Base-by-base conservation (phyloP, 1,140 invertebrate genomes). In the Megalopta genalis region DNA sequence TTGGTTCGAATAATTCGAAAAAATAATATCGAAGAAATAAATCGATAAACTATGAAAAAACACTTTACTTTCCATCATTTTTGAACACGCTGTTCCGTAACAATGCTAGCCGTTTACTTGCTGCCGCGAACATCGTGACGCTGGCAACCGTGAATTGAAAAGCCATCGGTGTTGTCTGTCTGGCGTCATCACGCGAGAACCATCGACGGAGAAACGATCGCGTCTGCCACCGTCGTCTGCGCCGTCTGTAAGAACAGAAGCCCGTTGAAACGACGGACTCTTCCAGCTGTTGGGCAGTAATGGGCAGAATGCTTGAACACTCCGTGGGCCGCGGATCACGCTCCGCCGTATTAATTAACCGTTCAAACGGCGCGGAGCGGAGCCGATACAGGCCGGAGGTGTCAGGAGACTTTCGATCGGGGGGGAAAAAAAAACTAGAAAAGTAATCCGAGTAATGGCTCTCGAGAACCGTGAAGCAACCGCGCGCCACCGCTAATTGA, bases 371-470 rank as follows among this genome's bases (percentile, higher is more conserved):
- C 54, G 64, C 73, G 65, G 16, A 52, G 14, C 16, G 49, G 42
- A 42, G 63, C 21, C 67, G 67, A 12, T 27, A 42, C 42, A 74
- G 71, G 54, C 46, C 18, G 14, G 49, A 82, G 68, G 80, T 73
- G 83, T 72, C 68, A 37, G 66, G 72, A 66, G 67, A 52, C 42
- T 59, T 66, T 59, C 60, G 86, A 78, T 80, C 77, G 78, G 81
- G n/a, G n/a, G n/a, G n/a, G n/a, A n/a, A 76, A 87, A 84, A 46
- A 46, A 46, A 49, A 57, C 69, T 73, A 54, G 82, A 83, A 86
- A 84, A 87, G 86, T 88, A 88, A 89, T 88, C 78, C 81, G 65
- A 80, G 82, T 89, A 88, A 89, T 89, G 84, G 84, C 79, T 71
- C 74, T 83, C 79, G 67, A 88, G 79, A 78, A 77, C 32, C 49